These are phyloP conservation scores for Drosophila siamana DNA, from an alignment of 2,888 invertebrate genomes.

Conservation along the genomic window DNA sequence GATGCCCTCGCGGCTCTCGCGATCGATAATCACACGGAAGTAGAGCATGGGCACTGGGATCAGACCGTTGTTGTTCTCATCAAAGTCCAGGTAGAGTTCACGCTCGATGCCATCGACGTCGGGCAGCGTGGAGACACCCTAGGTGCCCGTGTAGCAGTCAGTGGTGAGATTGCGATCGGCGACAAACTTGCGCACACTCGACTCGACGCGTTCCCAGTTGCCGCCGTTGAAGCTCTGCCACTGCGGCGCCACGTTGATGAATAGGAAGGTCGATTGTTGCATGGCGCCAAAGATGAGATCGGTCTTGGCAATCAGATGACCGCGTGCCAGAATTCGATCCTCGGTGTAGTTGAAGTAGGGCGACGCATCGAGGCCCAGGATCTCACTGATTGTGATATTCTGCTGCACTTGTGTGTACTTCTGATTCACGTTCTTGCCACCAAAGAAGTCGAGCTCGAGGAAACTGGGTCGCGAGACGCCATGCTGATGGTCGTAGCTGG, in stretches of 20 bases:
- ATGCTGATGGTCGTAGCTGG: conserved; percentile 85
- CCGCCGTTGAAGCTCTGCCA: conserved; percentile 87
- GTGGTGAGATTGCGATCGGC: conserved; percentile 79
- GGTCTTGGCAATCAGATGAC: conserved; percentile 86
- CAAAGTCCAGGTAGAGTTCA: conserved; percentile 83
- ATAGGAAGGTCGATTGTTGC: conserved; percentile 86
- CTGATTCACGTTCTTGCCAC: conserved; percentile 78
- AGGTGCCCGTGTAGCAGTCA: conserved; percentile 87
- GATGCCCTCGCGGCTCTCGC: conserved; percentile 84
- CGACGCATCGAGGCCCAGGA: conserved; percentile 81
- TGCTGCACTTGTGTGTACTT: conserved; percentile 84
- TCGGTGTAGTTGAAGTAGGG: conserved; percentile 71
- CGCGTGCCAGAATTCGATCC: conserved; percentile 84
- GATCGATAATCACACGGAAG: conserved; percentile 87
- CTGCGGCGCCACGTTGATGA: conserved; percentile 87
- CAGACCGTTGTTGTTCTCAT: conserved; percentile 80
- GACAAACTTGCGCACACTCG: conserved; percentile 85
- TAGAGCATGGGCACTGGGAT: conserved; percentile 87
- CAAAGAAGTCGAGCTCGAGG: conserved; percentile 82
- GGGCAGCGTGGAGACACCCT: conserved; percentile 86
- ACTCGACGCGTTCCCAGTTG: conserved; percentile 87
- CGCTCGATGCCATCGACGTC: conserved; percentile 84
- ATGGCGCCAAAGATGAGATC: conserved; percentile 86
- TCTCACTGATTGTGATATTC: conserved; percentile 80
- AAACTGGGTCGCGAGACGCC: conserved; percentile 83